Conservation (phyloP, 2,888 invertebrate genomes). For the Pristionchus japonicus region DNA sequence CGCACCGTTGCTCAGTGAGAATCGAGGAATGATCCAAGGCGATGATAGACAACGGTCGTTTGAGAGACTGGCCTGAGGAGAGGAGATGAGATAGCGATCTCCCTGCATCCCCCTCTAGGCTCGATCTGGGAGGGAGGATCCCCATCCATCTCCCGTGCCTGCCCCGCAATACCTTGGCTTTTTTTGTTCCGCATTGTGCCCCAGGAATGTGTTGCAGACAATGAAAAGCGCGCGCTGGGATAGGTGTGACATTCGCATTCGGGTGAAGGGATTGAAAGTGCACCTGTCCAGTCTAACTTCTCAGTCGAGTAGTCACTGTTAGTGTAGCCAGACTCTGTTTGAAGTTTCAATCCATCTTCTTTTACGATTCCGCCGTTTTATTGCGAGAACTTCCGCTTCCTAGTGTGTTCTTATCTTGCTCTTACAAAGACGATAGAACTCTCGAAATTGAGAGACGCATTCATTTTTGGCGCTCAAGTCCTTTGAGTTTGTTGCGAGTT, state of each 20-base stretch:
- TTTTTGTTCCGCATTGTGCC: not conserved
- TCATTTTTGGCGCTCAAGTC: not conserved
- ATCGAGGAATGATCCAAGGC: not conserved
- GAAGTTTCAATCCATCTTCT: not conserved
- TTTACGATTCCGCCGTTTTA: not conserved
- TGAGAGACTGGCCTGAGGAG: not conserved
- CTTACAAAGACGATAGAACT: not conserved
- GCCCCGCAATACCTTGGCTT: not conserved
- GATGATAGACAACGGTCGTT: not conserved
- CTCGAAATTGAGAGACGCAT: not conserved
- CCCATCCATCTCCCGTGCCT: not conserved
- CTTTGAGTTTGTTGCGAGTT: not conserved
- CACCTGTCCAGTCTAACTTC: not conserved
- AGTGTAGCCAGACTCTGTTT: too few relatives aligned
- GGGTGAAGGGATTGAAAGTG: not conserved
- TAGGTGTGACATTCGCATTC: not conserved
- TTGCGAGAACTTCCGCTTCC: not conserved
- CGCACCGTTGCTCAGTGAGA: too few relatives aligned
- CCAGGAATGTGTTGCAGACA: not conserved
- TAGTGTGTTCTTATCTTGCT: not conserved
- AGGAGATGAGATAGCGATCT: not conserved
- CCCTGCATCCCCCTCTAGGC: not conserved
- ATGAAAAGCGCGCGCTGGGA: not conserved
- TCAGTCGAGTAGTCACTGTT: too few relatives aligned
- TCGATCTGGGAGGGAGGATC: not conserved